phyloP scores from a whole-genome alignment of 2,888 invertebrate genomes.

The Allophyes oxyacanthae region DNA sequence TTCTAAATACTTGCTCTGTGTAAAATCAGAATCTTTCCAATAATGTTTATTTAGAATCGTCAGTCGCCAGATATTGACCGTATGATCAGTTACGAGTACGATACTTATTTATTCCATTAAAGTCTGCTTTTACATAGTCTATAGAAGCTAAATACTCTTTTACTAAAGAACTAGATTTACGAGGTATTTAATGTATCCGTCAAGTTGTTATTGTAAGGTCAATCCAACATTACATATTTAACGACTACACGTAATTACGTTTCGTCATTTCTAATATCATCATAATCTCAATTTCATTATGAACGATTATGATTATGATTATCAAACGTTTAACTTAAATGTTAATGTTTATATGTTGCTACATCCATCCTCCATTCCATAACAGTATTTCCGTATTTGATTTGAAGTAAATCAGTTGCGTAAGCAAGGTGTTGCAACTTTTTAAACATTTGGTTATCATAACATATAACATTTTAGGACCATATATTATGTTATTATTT shows the following conservation, averaged over 20 bases:
- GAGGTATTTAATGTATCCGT: too few relatives aligned
- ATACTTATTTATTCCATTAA: too few relatives aligned
- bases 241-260: conserved; percentile 1
- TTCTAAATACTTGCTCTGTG: too few relatives aligned
- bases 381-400: conserved; percentile 39
- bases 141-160: too few relatives aligned
- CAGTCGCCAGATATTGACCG: too few relatives aligned
- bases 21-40: too few relatives aligned
- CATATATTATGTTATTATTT: not conserved
- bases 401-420: conserved; percentile 14
- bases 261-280: conserved; percentile 20
- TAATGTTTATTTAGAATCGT: too few relatives aligned
- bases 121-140: too few relatives aligned
- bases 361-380: conserved; percentile 11
- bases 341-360: conserved; percentile 16
- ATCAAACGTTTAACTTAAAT: conserved; percentile 20
- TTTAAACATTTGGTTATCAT: conserved; percentile 1
- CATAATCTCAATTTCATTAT: conserved; percentile 21
- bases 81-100: too few relatives aligned
- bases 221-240: not conserved
- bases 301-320: conserved; percentile 11
- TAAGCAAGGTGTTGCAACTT: conserved; percentile 29
- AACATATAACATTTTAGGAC: not conserved
- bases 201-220: not conserved
- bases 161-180: too few relatives aligned